Base-by-base conservation (phyloP, 2,797 vertebrate species). In the Psittacula derbiana region DNA sequence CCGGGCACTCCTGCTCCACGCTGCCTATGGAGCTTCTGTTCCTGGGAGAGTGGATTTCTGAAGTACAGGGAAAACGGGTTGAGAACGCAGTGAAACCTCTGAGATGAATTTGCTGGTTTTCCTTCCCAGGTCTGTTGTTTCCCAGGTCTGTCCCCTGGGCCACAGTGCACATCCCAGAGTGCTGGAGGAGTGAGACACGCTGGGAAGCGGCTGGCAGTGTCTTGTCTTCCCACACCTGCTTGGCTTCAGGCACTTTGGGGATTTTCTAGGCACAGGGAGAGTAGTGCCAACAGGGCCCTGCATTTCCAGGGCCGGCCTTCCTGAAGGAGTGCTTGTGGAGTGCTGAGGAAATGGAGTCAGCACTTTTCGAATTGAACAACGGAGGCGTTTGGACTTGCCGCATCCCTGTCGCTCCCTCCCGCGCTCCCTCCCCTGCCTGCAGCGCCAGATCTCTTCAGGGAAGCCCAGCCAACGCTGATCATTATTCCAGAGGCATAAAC, bases 91-190 rank as follows among this genome's bases (percentile, higher is more conserved):
- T 1, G 49, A 12, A 41, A 11, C 1, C 60, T 2, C 57, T 2
- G 24, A 27, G 43, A 3, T 55, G 69, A 8, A 23, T n/a, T 52
- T 61, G 58, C 80, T 43, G 24, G 0, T 7, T 88, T 88, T 61
- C 25, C n/a, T 43, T 27, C 65, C 33, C 4, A 1, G 40, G 16
- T 52, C 27, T 38, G 2, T 30, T 11, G 31, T 52, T 91, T 66
- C 28, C 57, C 10, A 40, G 16, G 41, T 44, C 28, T 69, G 64
- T 33, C 25, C 66, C 14, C 20, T 9, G 50, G 33, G 41, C 46
- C 27, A 3, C n/a, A 18, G 6, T 31, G 30, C 1, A 0, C 1
- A 9, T 43, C 31, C 65, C 47, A 1, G 0, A 28, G 69, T 4
- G 30, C 1, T 50, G 71, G 13, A 30, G 71, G 69, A 85, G 55